Base-by-base conservation (phyloP, 2,888 invertebrate species). In the Heteromyza rotundicornis region DNA sequence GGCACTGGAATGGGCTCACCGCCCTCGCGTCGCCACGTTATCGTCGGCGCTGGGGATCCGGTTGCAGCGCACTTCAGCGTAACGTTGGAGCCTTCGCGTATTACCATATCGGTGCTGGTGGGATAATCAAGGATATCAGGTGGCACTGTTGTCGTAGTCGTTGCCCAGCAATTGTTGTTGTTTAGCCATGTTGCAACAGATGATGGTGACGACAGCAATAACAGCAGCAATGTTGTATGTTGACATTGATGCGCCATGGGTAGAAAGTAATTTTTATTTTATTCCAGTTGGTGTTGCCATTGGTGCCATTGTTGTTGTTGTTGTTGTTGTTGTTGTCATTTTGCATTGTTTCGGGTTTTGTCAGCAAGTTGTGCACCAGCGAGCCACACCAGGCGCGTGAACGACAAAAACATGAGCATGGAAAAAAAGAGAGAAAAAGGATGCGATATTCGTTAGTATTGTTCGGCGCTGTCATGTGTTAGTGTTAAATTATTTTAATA, bases 1-100 rank as follows among this genome's bases (percentile, higher is more conserved):
- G 88, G 86, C 54, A 90, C 81, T 17, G 89, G 88, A 78, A 94
- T 92, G 60, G 88, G 86, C 77, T 90, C 89, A 61, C 90, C 89
- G 75, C 91, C 91, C 82, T 95, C 95, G 68, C 94, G 86, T 69
- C 92, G 86, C 96, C 96, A 96, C 67, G 89, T 90, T 81, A 95
- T 94, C 72, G 89, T 90, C 3, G 96, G 96, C 68, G 88, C 86
- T 2, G 96, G 96, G n/a, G 92, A 92, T 57, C 96, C 94, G 16
- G 90, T 92, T 19, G 95, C 95, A 32, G 93, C 92, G 80, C 96
- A 96, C 67, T 89, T 88, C 62, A 96, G 85, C 74, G 92, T 92
- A 64, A 95, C 91, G 68, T 94, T 91, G 57, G 90, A 90, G 16
- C 95, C 94, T 84, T 96, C 96, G 44, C 91, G 86, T 52, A 92